Base-by-base conservation (phyloP, 2,113 vertebrate genomes). In the Telmatochromis brachygnathus region DNA sequence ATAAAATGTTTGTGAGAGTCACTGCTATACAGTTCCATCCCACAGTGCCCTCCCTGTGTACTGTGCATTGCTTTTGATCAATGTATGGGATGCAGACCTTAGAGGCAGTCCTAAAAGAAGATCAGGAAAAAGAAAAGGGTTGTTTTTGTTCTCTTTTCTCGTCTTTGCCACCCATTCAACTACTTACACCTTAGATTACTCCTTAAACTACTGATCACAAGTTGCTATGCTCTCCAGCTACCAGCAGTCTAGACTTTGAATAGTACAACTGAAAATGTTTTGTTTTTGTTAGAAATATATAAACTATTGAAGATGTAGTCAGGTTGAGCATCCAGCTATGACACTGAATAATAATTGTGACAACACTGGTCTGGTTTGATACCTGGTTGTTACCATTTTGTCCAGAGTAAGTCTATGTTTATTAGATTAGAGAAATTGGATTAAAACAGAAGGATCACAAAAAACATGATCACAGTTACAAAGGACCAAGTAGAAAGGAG, bases 371-470 rank as follows among this genome's bases (percentile, higher is more conserved):
- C 82, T 77, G 26, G 26, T 73, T 49, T 79, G 65, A 90, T 87
- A 55, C 58, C 45, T 80, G 56, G 51, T 81, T 89, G 84, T 88
- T 89, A 47, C 65, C 60, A 11, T 77, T 88, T 81, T 86, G 68
- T 82, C 13, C 53, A 26, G 77, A 88, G 80, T 84, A 81, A 92
- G 81, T 9, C 42, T 10, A 7, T 81, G 39, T 86, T 62, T 81
- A 3, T 42, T 60, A 28, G 49, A 47, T 80, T 51, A 58, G 42
- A 87, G 53, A 91, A 92, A 94, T 91, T 56, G 11, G 85, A 93
- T 93, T 91, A 91, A 91, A 93, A 83, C 83, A 86, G 62, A 86
- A n/a, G 88, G 53, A 79, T 86, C 83, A 68, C 19, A 39, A 68
- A 68, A 65, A 65, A 13, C 60, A 65, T n/a, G 60, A 65, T 5